Evolutionary conservation across 2,113 vertebrate genomes (phyloP).

Genomic region (Arothron firmamentum): DNA sequence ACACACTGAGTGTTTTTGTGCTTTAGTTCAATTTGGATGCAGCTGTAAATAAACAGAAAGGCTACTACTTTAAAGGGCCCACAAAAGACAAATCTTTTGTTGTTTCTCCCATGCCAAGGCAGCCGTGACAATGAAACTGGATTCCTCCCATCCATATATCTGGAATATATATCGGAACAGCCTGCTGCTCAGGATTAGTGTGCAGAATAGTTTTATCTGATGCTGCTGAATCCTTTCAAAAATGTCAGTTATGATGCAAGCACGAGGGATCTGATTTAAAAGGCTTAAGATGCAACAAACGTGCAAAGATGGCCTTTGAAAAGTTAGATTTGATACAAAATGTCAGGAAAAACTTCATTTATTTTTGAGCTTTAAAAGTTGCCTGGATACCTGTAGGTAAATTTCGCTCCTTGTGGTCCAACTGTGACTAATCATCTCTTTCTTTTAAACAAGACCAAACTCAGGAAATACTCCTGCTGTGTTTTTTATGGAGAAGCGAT

Average conservation of each 20-base stretch:
- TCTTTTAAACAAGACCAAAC: conserved; percentile 27
- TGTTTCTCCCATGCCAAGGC: conserved; percentile 3
- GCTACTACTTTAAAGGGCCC: neutral
- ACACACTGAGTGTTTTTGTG: neutral
- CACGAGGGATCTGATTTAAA: neutral
- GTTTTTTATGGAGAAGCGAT: conserved; percentile 38
- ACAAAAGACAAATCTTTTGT: neutral
- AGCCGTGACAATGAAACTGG: conserved; percentile 7
- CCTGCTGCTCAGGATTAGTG: conserved; percentile 5
- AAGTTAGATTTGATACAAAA: neutral
- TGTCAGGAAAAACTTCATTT: neutral
- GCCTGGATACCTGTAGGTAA: conserved; percentile 25
- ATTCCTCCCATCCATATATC: conserved; percentile 15
- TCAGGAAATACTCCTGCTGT: conserved; percentile 38
- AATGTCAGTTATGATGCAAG: conserved; percentile 38
- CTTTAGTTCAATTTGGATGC: neutral
- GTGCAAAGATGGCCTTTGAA: neutral
- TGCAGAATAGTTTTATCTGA: conserved; percentile 26
- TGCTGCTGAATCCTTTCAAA: conserved; percentile 26
- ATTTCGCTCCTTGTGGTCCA: conserved; percentile 20
- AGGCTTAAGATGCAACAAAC: neutral
- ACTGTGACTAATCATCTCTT: conserved; percentile 29
- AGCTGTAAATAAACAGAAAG: conserved; percentile 8
- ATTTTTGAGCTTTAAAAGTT: conserved; percentile 3
- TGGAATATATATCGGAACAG: conserved; percentile 20